These are phyloP conservation scores for Oopsacas minuta DNA, from an alignment of 37 sponge, comb jelly and placozoan genomes.

Conservation along the genomic window DNA sequence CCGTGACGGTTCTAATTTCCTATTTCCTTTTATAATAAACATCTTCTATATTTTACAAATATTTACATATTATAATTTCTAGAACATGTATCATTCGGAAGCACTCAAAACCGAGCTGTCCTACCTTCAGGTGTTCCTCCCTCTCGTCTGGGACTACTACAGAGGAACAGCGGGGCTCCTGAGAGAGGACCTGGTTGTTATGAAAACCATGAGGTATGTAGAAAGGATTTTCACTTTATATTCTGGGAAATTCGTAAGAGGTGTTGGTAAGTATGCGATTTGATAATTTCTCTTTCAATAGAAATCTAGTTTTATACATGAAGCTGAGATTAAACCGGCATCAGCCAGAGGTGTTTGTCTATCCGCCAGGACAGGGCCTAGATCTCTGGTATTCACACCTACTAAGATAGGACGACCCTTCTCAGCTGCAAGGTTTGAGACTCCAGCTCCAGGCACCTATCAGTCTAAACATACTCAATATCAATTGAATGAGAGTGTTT, in stretches of 20 bases:
- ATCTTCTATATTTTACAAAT: background rate
- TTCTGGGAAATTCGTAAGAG: too few species aligned
- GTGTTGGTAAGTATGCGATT: too few species aligned
- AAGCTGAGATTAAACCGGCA: background rate
- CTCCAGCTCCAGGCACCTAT: background rate
- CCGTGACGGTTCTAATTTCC: too few species aligned
- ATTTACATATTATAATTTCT: background rate
- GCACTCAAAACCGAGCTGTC: background rate
- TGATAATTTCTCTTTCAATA: background rate
- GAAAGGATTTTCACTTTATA: too few species aligned
- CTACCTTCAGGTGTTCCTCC: background rate
- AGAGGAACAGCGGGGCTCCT: background rate
- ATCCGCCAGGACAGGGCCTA: background rate
- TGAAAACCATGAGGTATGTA: slow-evolving; percentile 13
- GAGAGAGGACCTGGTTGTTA: background rate
- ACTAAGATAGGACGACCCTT: slow-evolving; percentile 14
- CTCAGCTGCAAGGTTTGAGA: background rate
- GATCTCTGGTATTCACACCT: slow-evolving; percentile 4
- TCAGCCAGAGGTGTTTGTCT: background rate
- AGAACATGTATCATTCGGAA: background rate
- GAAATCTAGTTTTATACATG: slow-evolving; percentile 1
- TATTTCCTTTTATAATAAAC: too few species aligned
- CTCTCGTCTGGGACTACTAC: background rate
- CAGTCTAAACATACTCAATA: background rate
- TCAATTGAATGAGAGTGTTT: background rate